Base-by-base conservation (phyloP, 2,888 invertebrate genomes). In the Tenthredo livida region DNA sequence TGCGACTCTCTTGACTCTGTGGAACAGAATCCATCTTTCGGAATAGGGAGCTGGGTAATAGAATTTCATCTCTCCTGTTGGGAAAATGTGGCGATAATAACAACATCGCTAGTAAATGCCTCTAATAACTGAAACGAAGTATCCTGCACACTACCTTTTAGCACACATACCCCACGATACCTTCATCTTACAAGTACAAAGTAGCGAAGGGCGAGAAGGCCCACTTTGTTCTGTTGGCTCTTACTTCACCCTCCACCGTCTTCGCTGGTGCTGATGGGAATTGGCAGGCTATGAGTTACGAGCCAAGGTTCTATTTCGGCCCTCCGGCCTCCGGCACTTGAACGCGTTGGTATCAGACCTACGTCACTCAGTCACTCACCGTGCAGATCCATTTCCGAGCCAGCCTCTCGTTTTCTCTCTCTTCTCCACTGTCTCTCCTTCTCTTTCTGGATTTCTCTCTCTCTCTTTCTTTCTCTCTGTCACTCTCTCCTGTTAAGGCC, bases 221-320 rank as follows among this genome's bases (percentile, higher is more conserved):
- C 40, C 61, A 80, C 58, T 40, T 61, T 61, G 80, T 83, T 47
- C 50, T 47, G 83, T 47, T 43, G 47, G 37, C 70, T 65, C 54
- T 67, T 40, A 65, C 43, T 67, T 43, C 50, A 15, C 40, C 47
- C n/a, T 50, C 47, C 25, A 15, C 40, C 67, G 65, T 40, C 67
- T 65, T 83, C 29, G 25, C 40, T 58, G 80, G 58, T 70, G 67
- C 43, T 70, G 70, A 83, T 70, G 47, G 83, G 83, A 67, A 83
- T 70, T 70, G 83, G 83, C 83, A 83, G 83, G 83, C 65, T 65
- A 83, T 83, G 83, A 83, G 83, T 83, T 83, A 83, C 83, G 83
- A 83, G 83, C n/a, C 65, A 54, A 70, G 83, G 43, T 83, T 83
- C 83, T 50, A 83, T 70, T 83, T 83, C 83, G 83, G 67, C 43